A percentile compares a stretch with the other conserved stretches of the same genome.
These are phyloP conservation scores for Dysmachus trigonus DNA, from an alignment of 2,888 invertebrate genomes.

Conservation along the genomic window DNA sequence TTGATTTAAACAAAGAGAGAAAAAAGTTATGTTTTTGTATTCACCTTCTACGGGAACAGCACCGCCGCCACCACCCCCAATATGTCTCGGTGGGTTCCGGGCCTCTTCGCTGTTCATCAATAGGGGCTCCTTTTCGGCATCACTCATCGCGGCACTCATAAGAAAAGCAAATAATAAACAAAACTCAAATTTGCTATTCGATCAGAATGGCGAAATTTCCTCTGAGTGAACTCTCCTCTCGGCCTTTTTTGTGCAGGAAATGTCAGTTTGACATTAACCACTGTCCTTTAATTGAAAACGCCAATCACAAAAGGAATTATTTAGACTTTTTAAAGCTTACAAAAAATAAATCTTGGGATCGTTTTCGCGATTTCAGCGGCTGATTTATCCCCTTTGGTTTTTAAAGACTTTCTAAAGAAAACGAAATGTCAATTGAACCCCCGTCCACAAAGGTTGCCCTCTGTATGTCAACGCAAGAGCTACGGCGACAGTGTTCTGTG, in stretches of 20 bases:
- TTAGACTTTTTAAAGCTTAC: not conserved
- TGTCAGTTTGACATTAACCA: conserved; percentile 35
- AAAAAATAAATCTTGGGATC: not conserved
- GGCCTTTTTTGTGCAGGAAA: conserved; percentile 1
- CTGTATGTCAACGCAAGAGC: not conserved
- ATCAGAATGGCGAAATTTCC: not conserved
- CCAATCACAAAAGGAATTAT: not conserved
- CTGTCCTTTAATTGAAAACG: not conserved
- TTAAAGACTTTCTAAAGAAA: not conserved
- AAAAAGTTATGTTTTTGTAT: not conserved
- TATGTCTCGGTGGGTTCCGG: not conserved
- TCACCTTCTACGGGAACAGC: not conserved
- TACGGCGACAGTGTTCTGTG: not conserved
- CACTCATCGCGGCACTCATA: conserved; percentile 59
- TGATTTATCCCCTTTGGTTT: not conserved
- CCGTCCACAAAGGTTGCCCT: not conserved
- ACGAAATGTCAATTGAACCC: not conserved
- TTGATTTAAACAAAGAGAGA: conserved; percentile 34
- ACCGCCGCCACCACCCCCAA: not conserved
- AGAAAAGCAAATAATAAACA: conserved; percentile 32
- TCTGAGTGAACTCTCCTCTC: not conserved
- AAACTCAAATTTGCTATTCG: conserved; percentile 5
- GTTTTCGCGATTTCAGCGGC: not conserved
- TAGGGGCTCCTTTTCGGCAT: conserved; percentile 61
- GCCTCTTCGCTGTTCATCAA: conserved; percentile 52